Evolutionary conservation across 2,888 invertebrate genomes (phyloP), one percentile per base, ranked within the genome.

Genomic region (Megalurothrips usitatus): DNA sequence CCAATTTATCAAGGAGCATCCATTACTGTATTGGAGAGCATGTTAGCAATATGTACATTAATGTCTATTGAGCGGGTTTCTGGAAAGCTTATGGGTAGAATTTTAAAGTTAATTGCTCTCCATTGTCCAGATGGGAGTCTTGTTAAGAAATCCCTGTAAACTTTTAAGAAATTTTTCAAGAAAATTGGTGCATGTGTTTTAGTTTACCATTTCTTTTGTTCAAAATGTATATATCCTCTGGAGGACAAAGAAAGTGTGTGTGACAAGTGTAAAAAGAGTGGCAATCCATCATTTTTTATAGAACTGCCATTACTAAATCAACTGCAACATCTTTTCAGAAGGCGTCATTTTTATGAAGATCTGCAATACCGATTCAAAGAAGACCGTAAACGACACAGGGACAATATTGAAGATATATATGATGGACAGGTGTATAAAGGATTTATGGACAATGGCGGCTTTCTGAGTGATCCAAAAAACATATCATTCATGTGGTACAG

Each of bases 401-500:
- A 81, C 47, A 49, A 63, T 49, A 79, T 79, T 49, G 81, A 78
- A 79, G 81, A 81, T 47, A 81, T 81, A n/a, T 81, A 81, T 48
- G 81, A 81, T 48, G 81, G 79, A 17, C 11, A 14, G 6, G 6
- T 63, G 43, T 58, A 79, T 82, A 14, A 81, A 48, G 80, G 82
- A 80, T 49, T 68, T 11, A 23, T 80, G 68, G 26, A 79, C 34
- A 79, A 82, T 52, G 78, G 80, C 26, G 81, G 81, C 48, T 83
- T 83, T 81, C 81, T 82, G 49, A 52, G 68, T 28, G 63, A 80
- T 80, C 80, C 79, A 52, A 68, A 81, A 58, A 83, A 83, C 79
- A 81, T 83, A 68, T 82, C 84, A 14, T 84, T 84, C 34, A 82
- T 78, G 6, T 84, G 84, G 84, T 83, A 84, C 80, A 81, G 83